These are phyloP conservation scores for Tenebrio molitor DNA, from an alignment of 1,140 invertebrate species.

Conservation along the genomic window DNA sequence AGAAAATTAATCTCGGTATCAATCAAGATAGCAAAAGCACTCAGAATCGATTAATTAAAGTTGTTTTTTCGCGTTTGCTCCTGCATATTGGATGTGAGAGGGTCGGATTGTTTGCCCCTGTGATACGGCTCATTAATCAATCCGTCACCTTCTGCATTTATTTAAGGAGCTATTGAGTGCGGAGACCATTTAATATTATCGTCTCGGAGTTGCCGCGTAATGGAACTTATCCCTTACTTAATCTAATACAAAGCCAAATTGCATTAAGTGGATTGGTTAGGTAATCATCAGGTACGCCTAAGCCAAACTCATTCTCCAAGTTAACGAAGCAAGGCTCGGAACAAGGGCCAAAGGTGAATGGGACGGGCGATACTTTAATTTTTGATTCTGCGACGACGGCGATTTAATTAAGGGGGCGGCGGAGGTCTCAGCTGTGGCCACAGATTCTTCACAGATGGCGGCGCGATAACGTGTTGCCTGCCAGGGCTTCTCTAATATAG, in stretches of 20 bases:
- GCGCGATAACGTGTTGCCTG: not conserved
- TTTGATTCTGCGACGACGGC: not conserved
- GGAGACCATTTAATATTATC: slow-evolving; percentile 11
- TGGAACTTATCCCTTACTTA: slow-evolving; percentile 36
- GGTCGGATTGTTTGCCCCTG: slow-evolving; percentile 22
- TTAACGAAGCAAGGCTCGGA: slow-evolving; percentile 18
- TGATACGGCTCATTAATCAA: slow-evolving; percentile 23
- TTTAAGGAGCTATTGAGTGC: slow-evolving; percentile 12
- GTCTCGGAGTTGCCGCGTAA: slow-evolving; percentile 9
- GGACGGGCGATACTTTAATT: not conserved
- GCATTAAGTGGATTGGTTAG: slow-evolving; percentile 34
- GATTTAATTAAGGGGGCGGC: slow-evolving; percentile 5
- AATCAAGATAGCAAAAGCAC: slow-evolving; percentile 36
- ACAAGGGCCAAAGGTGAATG: slow-evolving; percentile 8
- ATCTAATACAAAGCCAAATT: slow-evolving; percentile 38
- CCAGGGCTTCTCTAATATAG: not conserved
- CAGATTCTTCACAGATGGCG: not conserved
- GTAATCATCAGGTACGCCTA: slow-evolving; percentile 28
- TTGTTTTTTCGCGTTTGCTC: slow-evolving; percentile 34
- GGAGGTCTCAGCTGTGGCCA: not conserved
- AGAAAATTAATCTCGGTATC: slow-evolving; percentile 25
- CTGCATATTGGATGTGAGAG: slow-evolving; percentile 10
- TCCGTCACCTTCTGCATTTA: slow-evolving; percentile 25
- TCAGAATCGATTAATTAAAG: slow-evolving; percentile 44
- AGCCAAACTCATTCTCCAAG: slow-evolving; percentile 31